phyloP scores from a whole-genome alignment of 1,140 invertebrate species.

The Holcopasites calliopsidis region DNA sequence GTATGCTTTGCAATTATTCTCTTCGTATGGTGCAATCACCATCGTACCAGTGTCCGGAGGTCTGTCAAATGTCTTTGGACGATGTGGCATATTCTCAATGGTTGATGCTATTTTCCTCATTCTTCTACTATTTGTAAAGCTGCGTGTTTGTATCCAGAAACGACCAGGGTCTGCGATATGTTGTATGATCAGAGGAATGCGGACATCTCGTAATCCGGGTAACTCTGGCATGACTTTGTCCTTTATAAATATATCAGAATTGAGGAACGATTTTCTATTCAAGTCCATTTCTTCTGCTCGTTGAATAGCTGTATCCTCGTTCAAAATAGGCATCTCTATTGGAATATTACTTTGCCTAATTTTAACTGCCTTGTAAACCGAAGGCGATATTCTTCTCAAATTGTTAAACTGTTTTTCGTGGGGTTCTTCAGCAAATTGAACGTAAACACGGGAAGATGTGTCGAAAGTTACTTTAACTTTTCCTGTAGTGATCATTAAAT shows the following conservation, averaged over 20 bases:
- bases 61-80: neutral
- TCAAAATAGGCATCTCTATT: constrained; percentile 80
- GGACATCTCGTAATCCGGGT: constrained; percentile 78
- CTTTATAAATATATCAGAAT: neutral
- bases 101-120: constrained; percentile 62
- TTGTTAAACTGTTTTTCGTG: constrained; percentile 60
- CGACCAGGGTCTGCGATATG: constrained; percentile 80
- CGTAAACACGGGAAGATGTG: constrained; percentile 80
- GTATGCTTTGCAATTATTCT: constrained; percentile 58
- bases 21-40: constrained; percentile 70
- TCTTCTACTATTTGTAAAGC: constrained; percentile 66
- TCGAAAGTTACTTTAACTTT: constrained; percentile 85
- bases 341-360: constrained; percentile 81
- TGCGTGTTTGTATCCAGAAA: constrained; percentile 82
- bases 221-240: constrained; percentile 68
- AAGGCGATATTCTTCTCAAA: constrained; percentile 83
- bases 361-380: constrained; percentile 90
- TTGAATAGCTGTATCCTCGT: constrained; percentile 51
- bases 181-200: constrained; percentile 75
- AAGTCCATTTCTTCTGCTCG: constrained; percentile 37
- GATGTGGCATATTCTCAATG: neutral
- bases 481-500: constrained; percentile 64
- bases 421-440: constrained; percentile 80
- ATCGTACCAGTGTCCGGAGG: constrained; percentile 59
- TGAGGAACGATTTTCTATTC: constrained; percentile 61